phyloP scores from a whole-genome alignment of 2,797 vertebrate species.

The Chelmon rostratus region DNA sequence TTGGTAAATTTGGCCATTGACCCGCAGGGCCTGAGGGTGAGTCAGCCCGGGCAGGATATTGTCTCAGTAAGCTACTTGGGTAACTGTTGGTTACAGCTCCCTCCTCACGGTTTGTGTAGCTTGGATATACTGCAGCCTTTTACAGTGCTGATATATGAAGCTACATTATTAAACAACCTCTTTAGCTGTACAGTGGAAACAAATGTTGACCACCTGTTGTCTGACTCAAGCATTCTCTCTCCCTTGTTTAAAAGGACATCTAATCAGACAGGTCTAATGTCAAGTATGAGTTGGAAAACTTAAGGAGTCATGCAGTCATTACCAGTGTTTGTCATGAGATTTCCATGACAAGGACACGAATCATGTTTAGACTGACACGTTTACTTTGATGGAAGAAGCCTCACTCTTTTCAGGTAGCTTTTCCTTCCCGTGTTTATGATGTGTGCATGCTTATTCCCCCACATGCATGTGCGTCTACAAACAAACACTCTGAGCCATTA shows the following conservation, averaged over 20 bases:
- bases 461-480: conserved; percentile 9
- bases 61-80: conserved; percentile 78
- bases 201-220: conserved; percentile 17
- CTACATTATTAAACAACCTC: conserved; percentile 40
- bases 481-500: conserved; percentile 39
- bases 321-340: not conserved
- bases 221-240: not conserved
- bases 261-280: conserved; percentile 4
- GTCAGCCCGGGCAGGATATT: conserved; percentile 80
- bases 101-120: conserved; percentile 59
- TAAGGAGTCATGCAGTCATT: not conserved
- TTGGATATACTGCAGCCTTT: conserved; percentile 40
- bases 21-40: conserved; percentile 56
- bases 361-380: not conserved
- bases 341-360: not conserved
- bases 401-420: not conserved
- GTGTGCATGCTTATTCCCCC: conserved; percentile 28
- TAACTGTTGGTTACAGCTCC: conserved; percentile 68
- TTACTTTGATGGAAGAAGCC: not conserved
- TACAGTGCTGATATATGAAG: conserved; percentile 32
- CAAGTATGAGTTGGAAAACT: not conserved
- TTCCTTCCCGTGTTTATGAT: conserved; percentile 15
- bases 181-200: conserved; percentile 8
- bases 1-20: conserved; percentile 62
- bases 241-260: not conserved